Conservation (phyloP, 2,888 invertebrate genomes). For the Ernsta delagoae region DNA sequence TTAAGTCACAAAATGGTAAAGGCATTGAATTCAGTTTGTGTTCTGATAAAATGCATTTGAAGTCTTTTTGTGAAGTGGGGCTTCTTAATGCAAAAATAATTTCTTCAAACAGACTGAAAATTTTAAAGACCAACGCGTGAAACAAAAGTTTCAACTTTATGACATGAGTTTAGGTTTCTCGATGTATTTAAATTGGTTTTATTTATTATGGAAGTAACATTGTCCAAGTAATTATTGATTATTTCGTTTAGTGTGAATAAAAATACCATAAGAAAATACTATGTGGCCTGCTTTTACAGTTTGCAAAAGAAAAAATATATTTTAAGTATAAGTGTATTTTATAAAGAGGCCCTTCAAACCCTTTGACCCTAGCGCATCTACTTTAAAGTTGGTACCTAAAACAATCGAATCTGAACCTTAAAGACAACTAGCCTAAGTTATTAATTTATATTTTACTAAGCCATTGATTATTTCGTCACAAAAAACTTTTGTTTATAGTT, state of each 20-base stretch:
- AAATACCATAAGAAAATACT: not conserved
- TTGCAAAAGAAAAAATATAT: not conserved
- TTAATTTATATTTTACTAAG: too few relatives aligned
- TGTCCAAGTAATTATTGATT: too few relatives aligned
- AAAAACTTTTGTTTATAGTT: slow-evolving; percentile 14
- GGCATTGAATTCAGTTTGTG: too few relatives aligned
- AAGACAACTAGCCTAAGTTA: not conserved
- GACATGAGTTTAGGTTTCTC: too few relatives aligned
- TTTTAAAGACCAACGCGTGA: too few relatives aligned
- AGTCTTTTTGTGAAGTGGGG: too few relatives aligned
- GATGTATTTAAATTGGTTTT: not conserved
- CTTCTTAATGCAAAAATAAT: too few relatives aligned
- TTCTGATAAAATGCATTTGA: too few relatives aligned
- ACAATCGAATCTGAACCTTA: not conserved
- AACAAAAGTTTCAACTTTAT: too few relatives aligned
- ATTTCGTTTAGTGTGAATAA: not conserved
- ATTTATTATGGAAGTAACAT: not conserved
- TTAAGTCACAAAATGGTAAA: too few relatives aligned
- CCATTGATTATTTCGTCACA: slow-evolving; percentile 17
- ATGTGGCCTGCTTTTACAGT: too few relatives aligned
- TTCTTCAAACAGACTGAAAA: not conserved
- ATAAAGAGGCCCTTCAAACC: not conserved
- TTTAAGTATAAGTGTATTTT: too few relatives aligned
- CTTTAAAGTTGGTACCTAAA: slow-evolving; percentile 4
- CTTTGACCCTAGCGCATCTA: not conserved